phyloP scores from a whole-genome alignment of 2,797 vertebrate genomes.

The Adelosebastes latens region DNA sequence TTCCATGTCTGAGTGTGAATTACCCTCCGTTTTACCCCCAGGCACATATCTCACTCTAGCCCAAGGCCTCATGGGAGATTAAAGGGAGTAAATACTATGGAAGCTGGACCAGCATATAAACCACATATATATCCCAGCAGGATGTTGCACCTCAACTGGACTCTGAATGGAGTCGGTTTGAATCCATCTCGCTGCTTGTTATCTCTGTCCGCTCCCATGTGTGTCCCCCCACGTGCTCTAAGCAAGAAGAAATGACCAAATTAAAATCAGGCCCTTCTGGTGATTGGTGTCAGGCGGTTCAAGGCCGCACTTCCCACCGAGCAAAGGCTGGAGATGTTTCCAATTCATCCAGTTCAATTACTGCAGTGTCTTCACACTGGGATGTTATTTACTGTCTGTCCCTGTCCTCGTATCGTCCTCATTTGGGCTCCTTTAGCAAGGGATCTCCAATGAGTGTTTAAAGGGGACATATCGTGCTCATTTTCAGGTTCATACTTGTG shows the following conservation, averaged over 20 bases:
- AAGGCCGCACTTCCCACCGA: not conserved
- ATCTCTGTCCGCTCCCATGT: slow-evolving; percentile 7
- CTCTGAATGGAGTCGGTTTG: not conserved
- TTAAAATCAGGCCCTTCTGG: slow-evolving; percentile 17
- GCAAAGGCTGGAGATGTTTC: not conserved
- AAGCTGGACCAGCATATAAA: slow-evolving; percentile 56
- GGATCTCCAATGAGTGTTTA: not conserved
- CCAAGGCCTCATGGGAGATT: slow-evolving; percentile 73
- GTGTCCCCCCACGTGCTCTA: not conserved
- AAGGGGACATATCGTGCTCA: not conserved
- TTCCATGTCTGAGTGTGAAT: slow-evolving; percentile 76
- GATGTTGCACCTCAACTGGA: slow-evolving; percentile 17
- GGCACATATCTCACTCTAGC: slow-evolving; percentile 67
- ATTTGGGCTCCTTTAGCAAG: not conserved
- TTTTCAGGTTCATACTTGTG: not conserved
- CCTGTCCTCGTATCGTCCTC: not conserved
- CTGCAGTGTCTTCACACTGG: not conserved
- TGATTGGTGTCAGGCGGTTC: not conserved
- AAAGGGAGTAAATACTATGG: slow-evolving; percentile 56
- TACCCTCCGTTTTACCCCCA: slow-evolving; percentile 66
- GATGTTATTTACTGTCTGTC: not conserved
- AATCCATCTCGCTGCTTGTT: slow-evolving; percentile 32
- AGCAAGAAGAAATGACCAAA: slow-evolving; percentile 17
- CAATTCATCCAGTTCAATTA: slow-evolving; percentile 27
- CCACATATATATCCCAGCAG: slow-evolving; percentile 41